Base-by-base conservation (phyloP, 2,888 invertebrate species). In the Drosophila falleni region DNA sequence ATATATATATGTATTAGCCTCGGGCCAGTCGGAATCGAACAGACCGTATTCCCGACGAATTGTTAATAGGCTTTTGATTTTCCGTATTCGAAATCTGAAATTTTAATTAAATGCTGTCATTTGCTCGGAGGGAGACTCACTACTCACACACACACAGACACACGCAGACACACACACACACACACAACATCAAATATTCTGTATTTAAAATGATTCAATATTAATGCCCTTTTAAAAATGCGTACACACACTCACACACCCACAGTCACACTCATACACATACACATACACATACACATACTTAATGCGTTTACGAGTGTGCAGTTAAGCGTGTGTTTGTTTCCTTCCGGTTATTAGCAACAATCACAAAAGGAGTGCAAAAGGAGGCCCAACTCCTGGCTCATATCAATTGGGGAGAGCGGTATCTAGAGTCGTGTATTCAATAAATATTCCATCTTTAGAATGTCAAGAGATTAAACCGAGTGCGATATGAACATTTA, bases 31-130 rank as follows among this genome's bases (percentile, higher is more conserved):
- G 37, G 3, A 19, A 16, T 33, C 31, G 23, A 10, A 19, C 19
- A 33, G 31, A 13, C 15, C 13, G 3, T 33, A 10, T 15, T 16
- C 15, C 16, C 31, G 49, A 8, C 29, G 58, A 11, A 33, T 54
- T 59, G 59, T 59, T 71, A 39, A 72, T 47, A 49, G 59, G 62
- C 67, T 73, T 73, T 69, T 70, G 68, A 75, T 75, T 78, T 71
- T 37, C 60, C 63, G 64, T 60, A 67, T 70, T 66, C 70, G 67
- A 47, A 80, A 76, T 80, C 60, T 80, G 64, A 63, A 78, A 78
- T 81, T 76, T 76, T 74, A 76, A 78, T 78, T 66, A 70, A 78
- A 71, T 80, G 56, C 75, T 78, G 69, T 60, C 53, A 65, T 56
- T 62, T 41, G 54, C 53, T 61, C 26, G 35, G 39, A 19, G 56